These are phyloP conservation scores for Gymnothorax javanicus DNA, from an alignment of 2,797 vertebrate genomes.

Conservation along the genomic window DNA sequence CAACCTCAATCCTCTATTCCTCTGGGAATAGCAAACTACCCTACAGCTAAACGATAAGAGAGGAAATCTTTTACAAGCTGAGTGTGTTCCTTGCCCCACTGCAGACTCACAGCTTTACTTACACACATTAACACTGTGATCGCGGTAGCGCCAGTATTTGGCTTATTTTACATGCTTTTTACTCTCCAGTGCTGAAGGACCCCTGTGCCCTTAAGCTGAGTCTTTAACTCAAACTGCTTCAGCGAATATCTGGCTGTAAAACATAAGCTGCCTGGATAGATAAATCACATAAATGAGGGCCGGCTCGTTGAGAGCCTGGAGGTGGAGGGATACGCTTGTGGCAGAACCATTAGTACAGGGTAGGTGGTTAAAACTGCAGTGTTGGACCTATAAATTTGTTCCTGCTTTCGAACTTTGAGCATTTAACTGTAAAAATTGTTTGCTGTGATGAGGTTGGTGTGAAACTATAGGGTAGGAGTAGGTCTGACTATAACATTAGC, in stretches of 20 bases:
- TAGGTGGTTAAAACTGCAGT: not conserved
- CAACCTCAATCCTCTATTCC: not conserved
- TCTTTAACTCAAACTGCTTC: slow-evolving; percentile 12
- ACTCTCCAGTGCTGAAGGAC: not conserved
- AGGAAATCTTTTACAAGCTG: not conserved
- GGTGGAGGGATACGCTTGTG: not conserved
- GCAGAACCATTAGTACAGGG: not conserved
- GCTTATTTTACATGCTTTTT: not conserved
- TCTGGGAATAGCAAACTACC: not conserved
- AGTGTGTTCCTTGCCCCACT: not conserved
- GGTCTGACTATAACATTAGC: no score
- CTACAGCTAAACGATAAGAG: not conserved
- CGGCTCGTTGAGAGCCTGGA: not conserved
- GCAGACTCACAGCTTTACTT: not conserved
- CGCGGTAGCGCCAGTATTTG: not conserved
- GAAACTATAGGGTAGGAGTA: no score
- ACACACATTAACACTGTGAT: not conserved
- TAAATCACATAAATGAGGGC: not conserved
- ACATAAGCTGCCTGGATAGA: not conserved
- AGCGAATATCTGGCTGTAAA: not conserved
- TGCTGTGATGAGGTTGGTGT: not conserved
- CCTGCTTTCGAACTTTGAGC: not conserved
- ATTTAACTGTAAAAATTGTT: not conserved
- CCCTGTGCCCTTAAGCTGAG: not conserved
- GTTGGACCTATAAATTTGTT: not conserved